These are phyloP conservation scores for Lethocerus indicus DNA, from an alignment of 1,140 invertebrate species.

Conservation along the genomic window DNA sequence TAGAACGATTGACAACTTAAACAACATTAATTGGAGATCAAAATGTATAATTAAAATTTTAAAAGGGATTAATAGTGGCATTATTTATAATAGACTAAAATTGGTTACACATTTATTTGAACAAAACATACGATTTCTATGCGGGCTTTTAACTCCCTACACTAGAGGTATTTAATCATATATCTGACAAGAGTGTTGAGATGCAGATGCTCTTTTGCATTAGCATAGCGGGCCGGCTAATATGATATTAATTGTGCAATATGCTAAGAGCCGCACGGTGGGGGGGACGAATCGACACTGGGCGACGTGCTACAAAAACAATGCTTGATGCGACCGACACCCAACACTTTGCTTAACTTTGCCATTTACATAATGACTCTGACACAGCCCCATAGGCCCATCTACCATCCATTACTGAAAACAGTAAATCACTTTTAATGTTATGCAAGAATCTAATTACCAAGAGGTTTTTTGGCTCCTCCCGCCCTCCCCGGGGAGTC, in stretches of 20 bases:
- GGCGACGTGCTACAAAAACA: background rate
- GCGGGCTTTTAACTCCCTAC: too few relatives aligned
- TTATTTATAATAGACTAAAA: too few relatives aligned
- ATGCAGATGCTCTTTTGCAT: too few relatives aligned
- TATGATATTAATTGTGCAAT: constrained; percentile 14
- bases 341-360: constrained; percentile 3
- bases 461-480: background rate
- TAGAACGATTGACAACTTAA: too few relatives aligned
- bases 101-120: too few relatives aligned
- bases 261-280: constrained; percentile 11
- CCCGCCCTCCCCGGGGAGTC: too few relatives aligned
- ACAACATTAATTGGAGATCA: too few relatives aligned
- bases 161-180: too few relatives aligned
- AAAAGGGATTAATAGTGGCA: too few relatives aligned
- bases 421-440: constrained; percentile 14
- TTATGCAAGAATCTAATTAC: constrained; percentile 14
- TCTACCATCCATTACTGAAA: background rate
- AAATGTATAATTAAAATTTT: too few relatives aligned
- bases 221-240: constrained; percentile 8
- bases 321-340: background rate
- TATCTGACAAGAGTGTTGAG: too few relatives aligned
- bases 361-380: constrained; percentile 13
- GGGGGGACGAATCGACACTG: background rate
- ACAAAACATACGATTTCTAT: too few relatives aligned
- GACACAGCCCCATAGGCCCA: constrained; percentile 4